Evolutionary conservation across 2,888 invertebrate genomes (phyloP).

Genomic region (Latheticus oryzae): DNA sequence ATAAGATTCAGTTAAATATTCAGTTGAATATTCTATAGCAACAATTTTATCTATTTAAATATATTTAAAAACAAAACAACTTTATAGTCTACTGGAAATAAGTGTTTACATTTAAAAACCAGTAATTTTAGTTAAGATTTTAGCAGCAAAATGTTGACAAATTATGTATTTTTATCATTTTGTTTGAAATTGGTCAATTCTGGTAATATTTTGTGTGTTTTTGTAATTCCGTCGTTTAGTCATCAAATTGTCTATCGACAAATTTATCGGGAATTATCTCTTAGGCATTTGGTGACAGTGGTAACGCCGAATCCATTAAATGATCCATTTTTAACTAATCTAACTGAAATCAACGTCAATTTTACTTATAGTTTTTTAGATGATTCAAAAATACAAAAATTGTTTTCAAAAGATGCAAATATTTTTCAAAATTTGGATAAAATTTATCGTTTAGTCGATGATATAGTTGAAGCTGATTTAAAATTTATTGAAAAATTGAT

Average conservation of each 20-base stretch:
- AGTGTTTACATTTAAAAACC: no score
- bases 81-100: no score
- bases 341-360: constrained; percentile 58
- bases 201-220: constrained; percentile 60
- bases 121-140: no score
- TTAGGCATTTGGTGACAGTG: constrained; percentile 63
- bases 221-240: constrained; percentile 62
- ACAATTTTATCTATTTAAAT: no score
- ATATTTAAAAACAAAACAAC: no score
- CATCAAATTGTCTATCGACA: constrained; percentile 63
- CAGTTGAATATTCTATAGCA: no score
- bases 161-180: no score
- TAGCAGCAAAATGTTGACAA: no score
- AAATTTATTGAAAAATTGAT: constrained; percentile 2
- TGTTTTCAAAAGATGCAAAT: no score
- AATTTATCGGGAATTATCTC: constrained; percentile 61
- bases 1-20: no score
- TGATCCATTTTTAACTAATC: constrained; percentile 53
- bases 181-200: no score
- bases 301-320: constrained; percentile 63
- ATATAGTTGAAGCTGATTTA: constrained; percentile 9
- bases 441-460: background rate
- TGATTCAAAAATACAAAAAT: no score
- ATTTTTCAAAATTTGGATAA: constrained; percentile 13
- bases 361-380: constrained; percentile 56